phyloP scores from a whole-genome alignment of 2,797 vertebrate species.

The Chiroxiphia lanceolata region DNA sequence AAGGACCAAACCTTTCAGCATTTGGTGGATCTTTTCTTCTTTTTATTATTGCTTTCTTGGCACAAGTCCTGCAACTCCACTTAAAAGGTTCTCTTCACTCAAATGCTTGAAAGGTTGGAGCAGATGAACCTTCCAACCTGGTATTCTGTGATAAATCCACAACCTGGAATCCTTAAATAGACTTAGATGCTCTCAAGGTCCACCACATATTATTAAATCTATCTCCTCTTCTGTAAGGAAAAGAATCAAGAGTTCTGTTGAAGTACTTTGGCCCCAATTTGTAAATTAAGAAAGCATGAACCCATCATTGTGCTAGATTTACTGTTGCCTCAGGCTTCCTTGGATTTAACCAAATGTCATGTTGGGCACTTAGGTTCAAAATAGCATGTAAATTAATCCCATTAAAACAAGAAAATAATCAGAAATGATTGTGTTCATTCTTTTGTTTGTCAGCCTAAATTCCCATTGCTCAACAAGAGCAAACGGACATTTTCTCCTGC shows the following conservation, averaged over 20 bases:
- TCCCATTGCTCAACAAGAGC: neutral
- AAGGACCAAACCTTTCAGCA: neutral
- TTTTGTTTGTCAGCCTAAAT: neutral
- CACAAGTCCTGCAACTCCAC: neutral
- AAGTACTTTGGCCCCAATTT: neutral
- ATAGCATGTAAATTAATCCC: neutral
- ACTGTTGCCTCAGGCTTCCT: neutral
- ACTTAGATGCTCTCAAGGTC: constrained; percentile 17
- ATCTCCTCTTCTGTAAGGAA: neutral
- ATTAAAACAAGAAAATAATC: neutral
- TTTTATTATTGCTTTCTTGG: neutral
- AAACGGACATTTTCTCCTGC: neutral
- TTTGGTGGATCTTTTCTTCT: neutral
- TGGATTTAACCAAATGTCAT: neutral
- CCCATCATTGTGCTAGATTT: constrained; percentile 24
- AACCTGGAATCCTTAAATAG: constrained; percentile 20
- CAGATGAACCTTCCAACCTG: neutral
- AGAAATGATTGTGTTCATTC: neutral
- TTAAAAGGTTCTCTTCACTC: constrained; percentile 37
- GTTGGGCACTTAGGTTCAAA: neutral
- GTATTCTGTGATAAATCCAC: neutral
- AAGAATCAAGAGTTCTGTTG: constrained; percentile 1
- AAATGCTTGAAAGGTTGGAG: neutral
- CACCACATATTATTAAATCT: neutral
- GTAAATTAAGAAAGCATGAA: constrained; percentile 22